Conservation (phyloP, 2,888 invertebrate species). For the Dinocampus coccinellae region DNA sequence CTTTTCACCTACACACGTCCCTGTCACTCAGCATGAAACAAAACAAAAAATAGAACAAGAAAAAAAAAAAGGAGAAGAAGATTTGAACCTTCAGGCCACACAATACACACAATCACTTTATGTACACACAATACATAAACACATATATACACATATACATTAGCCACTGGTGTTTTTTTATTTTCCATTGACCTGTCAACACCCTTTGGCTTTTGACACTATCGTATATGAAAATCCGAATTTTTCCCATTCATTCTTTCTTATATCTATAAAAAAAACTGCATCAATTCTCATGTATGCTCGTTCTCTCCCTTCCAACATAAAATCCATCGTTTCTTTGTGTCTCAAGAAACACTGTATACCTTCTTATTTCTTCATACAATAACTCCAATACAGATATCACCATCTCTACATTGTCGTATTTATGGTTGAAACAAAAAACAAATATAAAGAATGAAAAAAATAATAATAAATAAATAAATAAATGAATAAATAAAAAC, state of each 20-base stretch:
- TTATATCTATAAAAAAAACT: not conserved
- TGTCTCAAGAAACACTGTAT: not conserved
- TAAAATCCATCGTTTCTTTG: conserved; percentile 7
- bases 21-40: too few relatives aligned
- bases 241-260: conserved; percentile 22
- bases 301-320: conserved; percentile 8
- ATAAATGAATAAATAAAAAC: not conserved
- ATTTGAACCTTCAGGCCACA: not conserved
- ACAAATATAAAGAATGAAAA: too few relatives aligned
- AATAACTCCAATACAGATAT: not conserved
- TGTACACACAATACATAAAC: not conserved
- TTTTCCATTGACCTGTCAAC: conserved; percentile 9
- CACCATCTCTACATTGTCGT: not conserved
- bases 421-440: not conserved
- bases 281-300: not conserved
- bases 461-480: too few relatives aligned
- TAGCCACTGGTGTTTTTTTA: conserved; percentile 11
- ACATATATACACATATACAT: too few relatives aligned
- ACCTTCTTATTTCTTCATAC: not conserved
- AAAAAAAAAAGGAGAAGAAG: too few relatives aligned
- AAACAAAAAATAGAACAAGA: too few relatives aligned
- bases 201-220: conserved; percentile 43
- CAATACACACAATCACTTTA: not conserved
- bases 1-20: too few relatives aligned
- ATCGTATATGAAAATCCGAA: conserved; percentile 44